A percentile compares a stretch with the other conserved stretches of the same genome.
Conservation (phyloP, 1,140 invertebrate species). For the Achroia grisella region DNA sequence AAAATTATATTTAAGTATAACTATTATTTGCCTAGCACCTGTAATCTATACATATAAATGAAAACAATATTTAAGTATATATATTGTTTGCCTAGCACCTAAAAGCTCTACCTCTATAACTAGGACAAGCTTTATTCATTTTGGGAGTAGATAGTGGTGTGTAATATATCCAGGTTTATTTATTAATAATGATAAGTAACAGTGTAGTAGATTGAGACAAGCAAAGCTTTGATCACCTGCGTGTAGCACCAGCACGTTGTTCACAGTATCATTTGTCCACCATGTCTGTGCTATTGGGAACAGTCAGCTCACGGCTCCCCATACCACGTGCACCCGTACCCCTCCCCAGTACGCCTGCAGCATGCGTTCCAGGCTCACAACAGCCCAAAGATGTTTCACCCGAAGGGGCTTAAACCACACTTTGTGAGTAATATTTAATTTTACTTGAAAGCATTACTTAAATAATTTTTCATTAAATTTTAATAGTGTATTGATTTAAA, state of each 20-base stretch:
- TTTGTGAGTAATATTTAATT: constrained; percentile 49
- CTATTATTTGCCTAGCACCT: no score
- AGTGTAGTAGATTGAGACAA: neutral
- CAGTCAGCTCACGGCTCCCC: constrained; percentile 65
- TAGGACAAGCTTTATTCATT: no score
- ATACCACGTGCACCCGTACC: constrained; percentile 70
- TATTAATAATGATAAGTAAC: neutral
- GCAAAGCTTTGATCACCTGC: constrained; percentile 1
- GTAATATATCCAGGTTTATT: no score
- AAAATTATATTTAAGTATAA: no score
- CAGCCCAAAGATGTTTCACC: constrained; percentile 66
- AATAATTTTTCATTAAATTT: no score
- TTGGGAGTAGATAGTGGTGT: no score
- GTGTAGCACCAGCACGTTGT: constrained; percentile 24
- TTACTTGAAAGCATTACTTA: no score
- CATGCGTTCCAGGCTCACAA: constrained; percentile 66
- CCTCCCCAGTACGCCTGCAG: constrained; percentile 65
- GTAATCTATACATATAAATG: no score
- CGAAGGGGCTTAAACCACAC: constrained; percentile 65
- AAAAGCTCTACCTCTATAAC: no score
- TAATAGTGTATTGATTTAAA: no score
- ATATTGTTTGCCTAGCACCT: no score
- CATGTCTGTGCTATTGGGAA: constrained; percentile 62
- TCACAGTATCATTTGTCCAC: constrained; percentile 58
- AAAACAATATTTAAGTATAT: no score